Base-by-base conservation (phyloP, 2,888 invertebrate species). In the Luperina nickerlii region DNA sequence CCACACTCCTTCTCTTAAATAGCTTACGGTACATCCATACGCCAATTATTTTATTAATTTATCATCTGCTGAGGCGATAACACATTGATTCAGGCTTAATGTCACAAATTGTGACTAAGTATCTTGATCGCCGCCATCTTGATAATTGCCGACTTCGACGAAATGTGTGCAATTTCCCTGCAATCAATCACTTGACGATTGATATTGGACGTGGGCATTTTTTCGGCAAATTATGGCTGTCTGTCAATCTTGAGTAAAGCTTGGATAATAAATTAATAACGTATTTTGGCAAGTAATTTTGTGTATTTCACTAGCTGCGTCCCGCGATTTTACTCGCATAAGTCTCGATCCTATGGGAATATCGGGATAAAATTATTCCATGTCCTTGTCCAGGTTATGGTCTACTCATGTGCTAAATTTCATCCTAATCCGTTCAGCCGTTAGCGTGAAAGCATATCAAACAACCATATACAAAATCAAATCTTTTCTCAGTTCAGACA, bases 31-130 rank as follows among this genome's bases (percentile, higher is more conserved):
- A 87, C 83, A 79, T 82, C 81, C 82, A 80, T 78, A 85, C 74
- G 85, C 89, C 90, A 91, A 93, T 92, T 92, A 92, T 90, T 91
- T 91, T 89, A 89, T 89, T 90, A 91, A 90, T 91, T 90, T 83
- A 90, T 85, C 78, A 84, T 86, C 78, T 74, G 11, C 63, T 54
- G 75, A 67, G 63, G 51, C 79, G 82, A 82, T 84, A 80, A 76
- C 67, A 71, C 48, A 70, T 74, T 76, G 82, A 75, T 74, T 69
- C n/a, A 69, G 60, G 67, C 70, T 75, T 77, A 67, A 84, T 78
- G 82, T 78, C 79, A 84, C 78, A 86, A 82, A 82, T 84, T 82
- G 76, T 68, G 70, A 32, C 32, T 1, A 32, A 48, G 57, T 62
- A 79, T 87, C 82, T 87, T 81, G 87, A 81, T 82, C 60, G 62